Evolutionary conservation across 2,113 vertebrate species (phyloP).

Genomic region (Larimichthys polyactis): DNA sequence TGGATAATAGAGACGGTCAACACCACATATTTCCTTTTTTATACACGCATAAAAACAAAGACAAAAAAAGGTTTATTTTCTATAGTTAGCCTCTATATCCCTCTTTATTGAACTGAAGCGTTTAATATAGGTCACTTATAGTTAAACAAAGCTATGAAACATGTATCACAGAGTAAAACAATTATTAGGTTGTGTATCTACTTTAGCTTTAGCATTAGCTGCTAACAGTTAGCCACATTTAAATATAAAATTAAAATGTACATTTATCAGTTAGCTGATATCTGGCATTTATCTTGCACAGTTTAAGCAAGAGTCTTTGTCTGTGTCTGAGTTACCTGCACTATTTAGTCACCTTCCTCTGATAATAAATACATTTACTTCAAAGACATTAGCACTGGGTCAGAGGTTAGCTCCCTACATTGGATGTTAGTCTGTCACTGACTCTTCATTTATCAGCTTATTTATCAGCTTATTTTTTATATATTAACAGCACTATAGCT

Average conservation of each 20-base stretch:
- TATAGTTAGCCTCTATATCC: background rate
- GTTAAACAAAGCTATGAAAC: background rate
- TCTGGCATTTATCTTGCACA: too few species aligned
- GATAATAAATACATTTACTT: background rate
- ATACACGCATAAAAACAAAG: background rate
- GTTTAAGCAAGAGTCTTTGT: background rate
- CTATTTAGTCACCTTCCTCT: conserved; percentile 24
- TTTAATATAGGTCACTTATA: background rate
- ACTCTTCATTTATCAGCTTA: conserved; percentile 10
- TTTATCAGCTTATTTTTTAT: background rate
- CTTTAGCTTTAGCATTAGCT: conserved; percentile 22
- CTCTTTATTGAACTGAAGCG: background rate
- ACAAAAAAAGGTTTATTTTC: background rate
- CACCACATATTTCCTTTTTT: background rate
- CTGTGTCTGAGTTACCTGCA: background rate
- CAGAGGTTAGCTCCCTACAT: background rate
- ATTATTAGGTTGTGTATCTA: background rate
- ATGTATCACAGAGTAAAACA: background rate
- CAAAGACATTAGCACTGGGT: background rate
- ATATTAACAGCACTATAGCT: background rate
- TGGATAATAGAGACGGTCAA: background rate
- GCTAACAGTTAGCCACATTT: background rate
- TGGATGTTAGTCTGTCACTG: background rate
- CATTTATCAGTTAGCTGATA: background rate
- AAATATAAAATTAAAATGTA: background rate